Conservation (phyloP, 1,140 invertebrate species). For the Ooceraea biroi region DNA sequence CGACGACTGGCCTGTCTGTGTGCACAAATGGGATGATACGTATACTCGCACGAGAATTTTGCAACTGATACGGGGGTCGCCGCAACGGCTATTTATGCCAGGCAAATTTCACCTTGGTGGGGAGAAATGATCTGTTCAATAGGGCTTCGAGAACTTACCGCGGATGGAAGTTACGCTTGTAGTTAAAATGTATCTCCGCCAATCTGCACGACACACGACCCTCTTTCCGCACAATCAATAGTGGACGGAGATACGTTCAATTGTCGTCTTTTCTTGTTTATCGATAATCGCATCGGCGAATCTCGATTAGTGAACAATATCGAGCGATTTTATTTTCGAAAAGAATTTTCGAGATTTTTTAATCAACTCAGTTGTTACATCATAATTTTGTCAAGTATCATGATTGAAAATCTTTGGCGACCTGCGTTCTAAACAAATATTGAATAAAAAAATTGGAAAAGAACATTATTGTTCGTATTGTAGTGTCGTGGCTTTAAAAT, state of each 20-base stretch:
- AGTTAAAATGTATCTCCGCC: slow-evolving; percentile 15
- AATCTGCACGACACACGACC: slow-evolving; percentile 22
- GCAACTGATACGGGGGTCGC: slow-evolving; percentile 27
- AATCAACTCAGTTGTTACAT: neutral
- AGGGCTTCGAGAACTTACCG: slow-evolving; percentile 45
- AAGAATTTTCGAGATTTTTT: neutral
- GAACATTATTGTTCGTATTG: neutral
- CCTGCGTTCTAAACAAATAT: neutral
- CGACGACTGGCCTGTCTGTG: neutral
- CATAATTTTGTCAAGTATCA: neutral
- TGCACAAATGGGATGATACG: neutral
- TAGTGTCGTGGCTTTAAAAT: neutral
- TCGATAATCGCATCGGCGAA: neutral
- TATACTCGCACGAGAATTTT: slow-evolving; percentile 1
- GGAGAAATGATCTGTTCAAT: neutral
- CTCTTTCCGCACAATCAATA: slow-evolving; percentile 7
- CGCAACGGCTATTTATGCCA: slow-evolving; percentile 54
- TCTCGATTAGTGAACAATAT: neutral
- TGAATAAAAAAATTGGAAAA: neutral
- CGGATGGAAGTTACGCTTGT: slow-evolving; percentile 18
- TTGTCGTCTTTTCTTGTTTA: slow-evolving; percentile 3
- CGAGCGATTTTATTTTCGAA: neutral
- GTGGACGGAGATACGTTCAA: slow-evolving; percentile 11
- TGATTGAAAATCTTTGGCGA: too few relatives aligned
- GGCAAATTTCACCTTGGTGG: slow-evolving; percentile 9